These are phyloP conservation scores for Agriotes lineatus DNA, from an alignment of 2,888 invertebrate genomes.

Conservation along the genomic window DNA sequence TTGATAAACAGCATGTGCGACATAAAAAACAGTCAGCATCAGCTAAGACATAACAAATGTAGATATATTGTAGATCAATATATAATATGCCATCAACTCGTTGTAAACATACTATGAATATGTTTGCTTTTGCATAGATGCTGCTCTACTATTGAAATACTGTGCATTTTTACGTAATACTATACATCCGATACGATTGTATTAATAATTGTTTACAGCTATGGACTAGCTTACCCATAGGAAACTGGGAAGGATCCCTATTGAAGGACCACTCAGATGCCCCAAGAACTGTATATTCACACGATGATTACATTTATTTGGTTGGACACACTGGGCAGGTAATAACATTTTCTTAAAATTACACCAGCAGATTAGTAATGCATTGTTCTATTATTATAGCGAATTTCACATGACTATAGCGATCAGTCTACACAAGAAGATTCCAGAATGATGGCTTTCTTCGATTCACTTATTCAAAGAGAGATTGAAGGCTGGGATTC, in stretches of 20 bases:
- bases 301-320: constrained; percentile 86
- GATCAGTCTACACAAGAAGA: constrained; percentile 91
- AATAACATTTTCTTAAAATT: constrained; percentile 26
- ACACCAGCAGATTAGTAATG: background rate
- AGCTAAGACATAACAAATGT: too few species aligned
- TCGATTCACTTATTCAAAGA: constrained; percentile 91
- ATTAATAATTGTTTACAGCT: constrained; percentile 66
- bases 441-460: constrained; percentile 96
- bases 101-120: too few species aligned
- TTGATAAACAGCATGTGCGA: too few species aligned
- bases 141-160: background rate
- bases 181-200: too few species aligned
- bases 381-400: constrained; percentile 64
- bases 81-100: too few species aligned
- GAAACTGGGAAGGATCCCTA: constrained; percentile 75
- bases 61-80: too few species aligned
- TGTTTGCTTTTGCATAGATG: background rate
- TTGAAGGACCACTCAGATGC: constrained; percentile 72
- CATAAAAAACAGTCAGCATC: too few species aligned
- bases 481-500: constrained; percentile 84
- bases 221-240: constrained; percentile 84
- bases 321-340: constrained; percentile 84
- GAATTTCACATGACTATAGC: constrained; percentile 90
- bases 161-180: too few species aligned
- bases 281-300: constrained; percentile 78